Conservation (phyloP, 1,140 invertebrate genomes). For the Formica selysi region DNA sequence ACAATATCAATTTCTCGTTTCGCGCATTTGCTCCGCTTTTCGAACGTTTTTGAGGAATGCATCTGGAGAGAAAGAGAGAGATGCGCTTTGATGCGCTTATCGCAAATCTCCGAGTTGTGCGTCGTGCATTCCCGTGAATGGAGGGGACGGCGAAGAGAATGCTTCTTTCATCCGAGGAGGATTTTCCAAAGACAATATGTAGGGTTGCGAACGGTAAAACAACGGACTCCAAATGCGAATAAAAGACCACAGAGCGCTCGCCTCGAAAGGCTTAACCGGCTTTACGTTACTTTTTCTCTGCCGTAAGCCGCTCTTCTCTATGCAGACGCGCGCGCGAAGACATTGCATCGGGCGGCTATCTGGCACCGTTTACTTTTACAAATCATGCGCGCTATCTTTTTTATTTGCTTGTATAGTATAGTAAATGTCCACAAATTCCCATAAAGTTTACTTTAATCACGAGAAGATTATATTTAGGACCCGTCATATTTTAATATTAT, state of each 20-base stretch:
- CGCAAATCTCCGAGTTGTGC: constrained; percentile 10
- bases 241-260: constrained; percentile 34
- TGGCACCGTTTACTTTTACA: constrained; percentile 19
- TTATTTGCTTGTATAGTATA: not conserved
- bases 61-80: not conserved
- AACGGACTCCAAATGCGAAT: constrained; percentile 63
- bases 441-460: not conserved
- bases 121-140: constrained; percentile 5
- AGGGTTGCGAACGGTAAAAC: constrained; percentile 55
- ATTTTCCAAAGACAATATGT: constrained; percentile 65
- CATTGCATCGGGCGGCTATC: constrained; percentile 12
- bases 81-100: constrained; percentile 26
- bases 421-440: not conserved
- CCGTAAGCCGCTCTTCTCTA: constrained; percentile 46
- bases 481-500: too few species aligned
- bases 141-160: constrained; percentile 3
- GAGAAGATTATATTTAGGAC: not conserved
- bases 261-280: constrained; percentile 62
- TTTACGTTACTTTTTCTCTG: constrained; percentile 55
- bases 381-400: not conserved
- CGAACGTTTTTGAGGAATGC: constrained; percentile 4
- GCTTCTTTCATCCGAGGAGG: constrained; percentile 60
- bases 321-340: constrained; percentile 5
- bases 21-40: not conserved
- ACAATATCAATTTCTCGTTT: constrained; percentile 21